These are phyloP conservation scores for Cyrtodaria siliqua DNA, from an alignment of 2,888 invertebrate genomes.

Conservation along the genomic window DNA sequence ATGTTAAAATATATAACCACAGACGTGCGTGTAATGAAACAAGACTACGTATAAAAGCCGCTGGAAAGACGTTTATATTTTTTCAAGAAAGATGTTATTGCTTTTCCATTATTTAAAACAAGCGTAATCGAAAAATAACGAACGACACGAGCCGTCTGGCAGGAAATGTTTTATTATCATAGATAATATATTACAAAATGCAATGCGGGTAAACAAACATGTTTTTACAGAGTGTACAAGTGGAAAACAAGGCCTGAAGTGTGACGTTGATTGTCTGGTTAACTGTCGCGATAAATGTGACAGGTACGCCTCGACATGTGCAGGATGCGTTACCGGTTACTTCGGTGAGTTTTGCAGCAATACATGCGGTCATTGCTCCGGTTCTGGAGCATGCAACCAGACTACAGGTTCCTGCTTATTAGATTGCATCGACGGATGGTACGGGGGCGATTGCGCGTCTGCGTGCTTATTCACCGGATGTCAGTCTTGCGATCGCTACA, in stretches of 20 bases:
- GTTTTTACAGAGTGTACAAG: conserved; percentile 29
- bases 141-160: too few relatives aligned
- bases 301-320: conserved; percentile 18
- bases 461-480: background rate
- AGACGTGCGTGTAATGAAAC: too few relatives aligned
- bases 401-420: conserved; percentile 29
- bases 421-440: conserved; percentile 35
- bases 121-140: too few relatives aligned
- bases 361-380: conserved; percentile 39
- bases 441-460: conserved; percentile 9
- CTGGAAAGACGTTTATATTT: too few relatives aligned
- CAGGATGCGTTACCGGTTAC: background rate
- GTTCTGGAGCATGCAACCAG: conserved; percentile 30
- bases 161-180: too few relatives aligned
- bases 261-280: conserved; percentile 22
- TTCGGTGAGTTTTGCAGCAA: background rate
- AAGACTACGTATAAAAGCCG: too few relatives aligned
- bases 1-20: too few relatives aligned
- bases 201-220: too few relatives aligned
- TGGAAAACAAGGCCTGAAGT: conserved; percentile 32
- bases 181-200: too few relatives aligned
- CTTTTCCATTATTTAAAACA: too few relatives aligned
- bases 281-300: conserved; percentile 40
- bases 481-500: conserved; percentile 16
- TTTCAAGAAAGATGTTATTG: too few relatives aligned